Evolutionary conservation across 2,888 invertebrate species (phyloP).

Genomic region (Candidula unifasciata): DNA sequence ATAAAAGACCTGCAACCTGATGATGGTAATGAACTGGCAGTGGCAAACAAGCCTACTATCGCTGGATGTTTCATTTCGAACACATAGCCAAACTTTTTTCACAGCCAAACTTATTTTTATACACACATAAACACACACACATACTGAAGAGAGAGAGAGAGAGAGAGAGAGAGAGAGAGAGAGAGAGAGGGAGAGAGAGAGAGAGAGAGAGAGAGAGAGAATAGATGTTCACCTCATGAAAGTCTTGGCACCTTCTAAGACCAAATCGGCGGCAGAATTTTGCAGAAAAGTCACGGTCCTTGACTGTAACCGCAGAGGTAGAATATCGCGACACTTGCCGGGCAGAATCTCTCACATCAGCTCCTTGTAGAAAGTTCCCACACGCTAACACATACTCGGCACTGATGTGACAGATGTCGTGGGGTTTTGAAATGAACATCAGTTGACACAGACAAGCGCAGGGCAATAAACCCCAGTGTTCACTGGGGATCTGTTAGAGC

Average conservation of each 20-base stretch:
- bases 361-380: not conserved
- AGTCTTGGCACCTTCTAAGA: not conserved
- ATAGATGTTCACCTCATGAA: not conserved
- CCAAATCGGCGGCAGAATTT: not conserved
- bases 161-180: too few species aligned
- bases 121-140: too few species aligned
- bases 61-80: too few species aligned
- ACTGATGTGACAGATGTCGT: not conserved
- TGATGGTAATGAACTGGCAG: too few species aligned
- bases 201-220: too few species aligned
- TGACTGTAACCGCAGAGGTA: not conserved
- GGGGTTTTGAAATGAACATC: not conserved
- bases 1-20: too few species aligned
- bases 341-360: not conserved
- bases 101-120: too few species aligned
- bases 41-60: too few species aligned
- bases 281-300: not conserved
- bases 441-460: slow-evolving; percentile 5
- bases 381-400: not conserved
- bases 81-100: too few species aligned
- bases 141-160: too few species aligned
- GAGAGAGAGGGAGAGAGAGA: too few species aligned
- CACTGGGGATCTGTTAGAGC: not conserved
- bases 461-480: not conserved
- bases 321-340: not conserved